Base-by-base conservation (phyloP, 2,888 invertebrate genomes). In the Isotomurus palustris region DNA sequence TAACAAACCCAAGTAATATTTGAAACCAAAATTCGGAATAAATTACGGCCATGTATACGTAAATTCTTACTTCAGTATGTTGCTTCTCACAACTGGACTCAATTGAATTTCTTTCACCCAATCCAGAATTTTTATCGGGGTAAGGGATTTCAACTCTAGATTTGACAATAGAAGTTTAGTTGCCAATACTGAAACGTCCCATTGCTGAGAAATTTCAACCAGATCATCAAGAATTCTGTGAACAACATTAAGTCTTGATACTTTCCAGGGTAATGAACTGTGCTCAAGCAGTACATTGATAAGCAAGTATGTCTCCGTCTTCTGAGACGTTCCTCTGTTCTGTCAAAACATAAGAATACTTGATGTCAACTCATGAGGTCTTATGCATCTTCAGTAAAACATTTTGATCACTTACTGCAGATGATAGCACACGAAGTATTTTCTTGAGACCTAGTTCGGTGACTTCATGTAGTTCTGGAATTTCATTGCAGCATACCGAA, bases 121-220 rank as follows among this genome's bases (percentile, higher is more conserved):
- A 6, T 49, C 19, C 41, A 68, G 59, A 3, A 68, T 14, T 29
- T 25, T 27, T 1, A 19, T 24, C 1, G 59, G 58, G 6, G 21
- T 54, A 4, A 63, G 12, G 8, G 40, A 1, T 8, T 28, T 36
- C 5, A 35, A 40, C 3, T 19, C 14, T 12, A 50, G 22, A 54
- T 59, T 60, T 8, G 57, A 53, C 14, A 69, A 12, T 10, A 66
- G 47, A 12, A 68, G 41, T 32, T 58, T 56, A 1, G 45, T 36
- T 0, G 54, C 57, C n/a, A 66, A 44, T 28, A 32, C 43, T 3
- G 56, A 68, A 10, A 71, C 41, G 48, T 71, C 67, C 66, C 69
- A 66, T 1, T 66, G 55, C 21, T 43, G 25, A 2, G 69, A 69
- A 14, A 68, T 32, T 19, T 17, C 12, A 2, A 52, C 24, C 1